These are phyloP conservation scores for Brachyhypopomus gauderio DNA, from an alignment of 2,113 vertebrate genomes.

Conservation along the genomic window DNA sequence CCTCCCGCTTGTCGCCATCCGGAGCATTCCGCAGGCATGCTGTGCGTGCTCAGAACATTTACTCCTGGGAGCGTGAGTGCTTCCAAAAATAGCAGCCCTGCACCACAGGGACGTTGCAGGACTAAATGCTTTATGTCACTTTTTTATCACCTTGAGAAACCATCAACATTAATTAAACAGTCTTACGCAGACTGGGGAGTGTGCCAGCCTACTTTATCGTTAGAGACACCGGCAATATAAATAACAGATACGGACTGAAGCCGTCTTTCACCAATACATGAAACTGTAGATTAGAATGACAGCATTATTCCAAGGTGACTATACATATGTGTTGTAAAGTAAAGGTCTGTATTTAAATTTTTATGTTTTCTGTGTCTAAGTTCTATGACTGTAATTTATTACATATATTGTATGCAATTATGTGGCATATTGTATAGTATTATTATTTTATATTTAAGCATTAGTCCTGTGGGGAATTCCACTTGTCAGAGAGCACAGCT, in stretches of 20 bases:
- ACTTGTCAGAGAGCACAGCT: no score
- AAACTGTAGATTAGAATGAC: slow-evolving; percentile 3
- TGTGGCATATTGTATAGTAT: background rate
- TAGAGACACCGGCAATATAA: slow-evolving; percentile 22
- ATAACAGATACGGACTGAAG: slow-evolving; percentile 22
- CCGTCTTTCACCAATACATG: background rate
- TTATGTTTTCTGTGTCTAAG: background rate
- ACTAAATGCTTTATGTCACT: slow-evolving; percentile 54
- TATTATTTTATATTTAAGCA: no score
- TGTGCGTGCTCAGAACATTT: slow-evolving; percentile 8
- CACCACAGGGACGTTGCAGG: slow-evolving; percentile 50
- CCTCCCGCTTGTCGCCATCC: slow-evolving; percentile 11
- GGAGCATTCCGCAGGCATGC: background rate
- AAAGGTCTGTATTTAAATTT: background rate
- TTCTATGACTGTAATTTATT: background rate
- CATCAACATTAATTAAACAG: slow-evolving; percentile 52
- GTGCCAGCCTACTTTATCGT: slow-evolving; percentile 21
- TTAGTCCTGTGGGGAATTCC: no score
- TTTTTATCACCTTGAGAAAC: slow-evolving; percentile 51
- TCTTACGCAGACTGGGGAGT: slow-evolving; percentile 35
- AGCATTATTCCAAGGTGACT: background rate
- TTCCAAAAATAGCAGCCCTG: slow-evolving; percentile 57
- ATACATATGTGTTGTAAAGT: background rate
- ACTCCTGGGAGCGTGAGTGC: slow-evolving; percentile 17
- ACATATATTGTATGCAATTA: background rate